These are phyloP conservation scores for Taphrorychus bicolor DNA, from an alignment of 2,888 invertebrate species.

Conservation along the genomic window DNA sequence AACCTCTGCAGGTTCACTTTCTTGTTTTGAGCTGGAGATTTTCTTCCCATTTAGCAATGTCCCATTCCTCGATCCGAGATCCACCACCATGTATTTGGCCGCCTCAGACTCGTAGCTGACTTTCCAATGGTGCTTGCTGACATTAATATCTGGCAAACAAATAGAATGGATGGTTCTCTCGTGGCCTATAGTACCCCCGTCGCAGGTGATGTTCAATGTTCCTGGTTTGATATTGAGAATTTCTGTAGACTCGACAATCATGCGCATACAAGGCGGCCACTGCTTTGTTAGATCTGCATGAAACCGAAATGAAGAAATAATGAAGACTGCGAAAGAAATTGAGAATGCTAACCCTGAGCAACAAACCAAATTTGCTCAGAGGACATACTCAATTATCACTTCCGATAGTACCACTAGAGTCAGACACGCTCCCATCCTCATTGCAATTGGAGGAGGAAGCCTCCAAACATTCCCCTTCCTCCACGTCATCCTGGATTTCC, in stretches of 20 bases:
- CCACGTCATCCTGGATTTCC: conserved; percentile 54
- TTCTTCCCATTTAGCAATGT: conserved; percentile 79
- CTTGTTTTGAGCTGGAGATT: conserved; percentile 74
- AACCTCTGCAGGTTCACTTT: conserved; percentile 69
- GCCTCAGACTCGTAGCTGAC: conserved; percentile 70
- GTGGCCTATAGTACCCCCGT: conserved; percentile 86
- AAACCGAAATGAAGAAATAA: too few species aligned
- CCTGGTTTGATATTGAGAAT: conserved; percentile 75
- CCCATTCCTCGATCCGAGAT: conserved; percentile 89
- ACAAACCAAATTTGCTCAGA: too few species aligned
- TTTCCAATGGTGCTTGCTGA: conserved; percentile 77
- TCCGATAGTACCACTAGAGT: conserved; percentile 52
- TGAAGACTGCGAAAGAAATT: too few species aligned
- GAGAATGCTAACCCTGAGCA: too few species aligned
- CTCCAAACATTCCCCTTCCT: conserved; percentile 74
- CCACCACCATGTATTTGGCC: conserved; percentile 61
- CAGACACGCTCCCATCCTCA: conserved; percentile 56
- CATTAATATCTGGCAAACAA: conserved; percentile 78
- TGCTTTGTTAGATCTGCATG: conserved; percentile 76
- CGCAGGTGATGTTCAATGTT: conserved; percentile 82
- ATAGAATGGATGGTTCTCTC: conserved; percentile 82
- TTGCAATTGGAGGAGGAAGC: conserved; percentile 30
- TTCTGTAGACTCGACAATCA: conserved; percentile 81
- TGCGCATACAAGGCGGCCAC: conserved; percentile 87
- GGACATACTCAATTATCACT: background rate